These are phyloP conservation scores for Phytoseiulus persimilis DNA, from an alignment of 2,888 invertebrate genomes.

Conservation along the genomic window DNA sequence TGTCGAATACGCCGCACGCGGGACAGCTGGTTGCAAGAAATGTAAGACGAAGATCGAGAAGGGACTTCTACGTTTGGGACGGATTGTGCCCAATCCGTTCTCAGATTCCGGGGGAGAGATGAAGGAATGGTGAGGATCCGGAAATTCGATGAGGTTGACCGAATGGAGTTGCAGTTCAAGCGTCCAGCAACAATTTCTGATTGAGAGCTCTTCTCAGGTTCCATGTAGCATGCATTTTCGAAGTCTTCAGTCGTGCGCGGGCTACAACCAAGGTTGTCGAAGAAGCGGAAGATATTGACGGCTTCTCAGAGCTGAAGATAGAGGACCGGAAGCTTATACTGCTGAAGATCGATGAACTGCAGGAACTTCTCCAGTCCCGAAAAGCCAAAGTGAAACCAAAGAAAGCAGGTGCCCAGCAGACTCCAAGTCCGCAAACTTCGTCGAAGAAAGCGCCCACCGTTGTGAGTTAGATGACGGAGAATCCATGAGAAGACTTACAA, in stretches of 20 bases:
- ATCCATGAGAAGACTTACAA: no score
- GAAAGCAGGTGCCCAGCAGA: constrained; percentile 42
- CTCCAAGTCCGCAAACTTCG: neutral
- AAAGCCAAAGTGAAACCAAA: neutral
- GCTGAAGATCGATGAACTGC: constrained; percentile 56
- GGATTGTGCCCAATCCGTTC: constrained; percentile 68
- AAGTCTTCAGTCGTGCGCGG: constrained; percentile 67
- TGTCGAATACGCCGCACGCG: constrained; percentile 70
- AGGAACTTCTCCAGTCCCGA: neutral
- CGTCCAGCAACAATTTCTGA: no score
- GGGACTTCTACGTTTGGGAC: constrained; percentile 66
- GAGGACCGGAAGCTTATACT: constrained; percentile 62
- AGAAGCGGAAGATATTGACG: constrained; percentile 62
- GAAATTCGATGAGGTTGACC: neutral
- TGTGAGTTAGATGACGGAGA: neutral
- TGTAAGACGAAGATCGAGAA: constrained; percentile 70
- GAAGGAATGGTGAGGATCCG: constrained; percentile 61
- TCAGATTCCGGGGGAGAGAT: constrained; percentile 63
- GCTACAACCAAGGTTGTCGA: constrained; percentile 73
- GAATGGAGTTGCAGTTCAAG: no score
- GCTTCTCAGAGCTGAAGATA: constrained; percentile 61
- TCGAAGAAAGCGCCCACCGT: neutral
- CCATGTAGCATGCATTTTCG: constrained; percentile 70
- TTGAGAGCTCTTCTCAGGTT: constrained; percentile 51
- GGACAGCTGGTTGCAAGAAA: constrained; percentile 72